These are phyloP conservation scores for Eupeodes latifasciatus DNA, from an alignment of 2,888 invertebrate species.

Conservation along the genomic window DNA sequence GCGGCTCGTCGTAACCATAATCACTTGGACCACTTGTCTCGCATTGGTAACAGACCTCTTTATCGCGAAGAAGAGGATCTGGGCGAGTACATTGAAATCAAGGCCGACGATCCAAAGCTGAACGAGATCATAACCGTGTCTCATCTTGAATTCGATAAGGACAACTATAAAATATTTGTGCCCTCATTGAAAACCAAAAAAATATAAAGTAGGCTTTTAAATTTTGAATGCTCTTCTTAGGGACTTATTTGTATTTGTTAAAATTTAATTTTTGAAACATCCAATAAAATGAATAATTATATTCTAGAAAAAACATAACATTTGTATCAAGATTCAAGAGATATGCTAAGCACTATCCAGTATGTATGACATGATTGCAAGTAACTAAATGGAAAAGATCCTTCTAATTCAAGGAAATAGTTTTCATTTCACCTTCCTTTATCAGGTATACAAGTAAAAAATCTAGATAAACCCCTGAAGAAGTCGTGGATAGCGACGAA, in stretches of 20 bases:
- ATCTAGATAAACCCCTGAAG: too few relatives aligned
- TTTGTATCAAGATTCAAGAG: background rate
- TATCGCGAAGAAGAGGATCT: slow-evolving; percentile 83
- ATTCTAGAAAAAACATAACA: background rate
- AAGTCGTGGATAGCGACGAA: too few relatives aligned
- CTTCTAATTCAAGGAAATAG: too few relatives aligned
- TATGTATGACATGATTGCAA: too few relatives aligned
- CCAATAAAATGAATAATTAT: slow-evolving; percentile 54
- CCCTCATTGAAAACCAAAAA: slow-evolving; percentile 74
- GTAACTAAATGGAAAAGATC: too few relatives aligned
- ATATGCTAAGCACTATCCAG: background rate
- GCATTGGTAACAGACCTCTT: slow-evolving; percentile 82
- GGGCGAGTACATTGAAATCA: slow-evolving; percentile 83
- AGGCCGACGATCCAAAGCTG: slow-evolving; percentile 81
- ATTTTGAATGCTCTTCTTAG: background rate
- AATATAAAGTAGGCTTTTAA: background rate
- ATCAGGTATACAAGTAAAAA: too few relatives aligned
- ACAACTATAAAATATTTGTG: slow-evolving; percentile 81
- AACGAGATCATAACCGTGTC: slow-evolving; percentile 80
- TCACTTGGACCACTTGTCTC: slow-evolving; percentile 81
- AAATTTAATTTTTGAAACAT: slow-evolving; percentile 51
- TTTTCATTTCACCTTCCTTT: too few relatives aligned
- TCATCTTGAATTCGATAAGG: slow-evolving; percentile 82
- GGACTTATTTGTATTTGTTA: background rate
- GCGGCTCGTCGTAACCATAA: slow-evolving; percentile 82